Conservation (phyloP, 1,140 invertebrate species). For the Kradibia gibbosae region DNA sequence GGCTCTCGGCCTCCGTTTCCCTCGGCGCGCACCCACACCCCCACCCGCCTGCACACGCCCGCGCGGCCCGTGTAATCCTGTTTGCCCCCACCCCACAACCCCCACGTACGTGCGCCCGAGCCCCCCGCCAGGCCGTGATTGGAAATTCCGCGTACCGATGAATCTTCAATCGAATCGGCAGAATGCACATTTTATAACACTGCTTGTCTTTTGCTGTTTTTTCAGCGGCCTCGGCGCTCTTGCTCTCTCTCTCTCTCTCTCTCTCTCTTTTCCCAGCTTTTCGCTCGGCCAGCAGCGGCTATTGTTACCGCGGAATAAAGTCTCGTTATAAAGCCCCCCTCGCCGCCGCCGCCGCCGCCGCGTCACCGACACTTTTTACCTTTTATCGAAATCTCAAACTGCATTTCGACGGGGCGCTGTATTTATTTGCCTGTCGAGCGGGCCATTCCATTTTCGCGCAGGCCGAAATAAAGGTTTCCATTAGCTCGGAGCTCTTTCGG, state of each 20-base stretch:
- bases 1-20: not conserved
- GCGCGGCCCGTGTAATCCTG: not conserved
- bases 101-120: not conserved
- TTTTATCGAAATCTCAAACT: conserved; percentile 1
- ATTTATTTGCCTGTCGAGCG: not conserved
- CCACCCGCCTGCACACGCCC: too few species aligned
- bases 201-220: conserved; percentile 18
- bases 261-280: not conserved
- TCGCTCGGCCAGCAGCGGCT: not conserved
- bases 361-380: conserved; percentile 9
- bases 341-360: too few species aligned
- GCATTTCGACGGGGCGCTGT: not conserved
- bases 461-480: not conserved
- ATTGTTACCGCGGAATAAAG: conserved; percentile 22
- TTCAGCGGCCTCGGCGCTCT: too few species aligned
- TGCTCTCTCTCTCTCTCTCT: not conserved
- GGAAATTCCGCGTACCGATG: conserved; percentile 33
- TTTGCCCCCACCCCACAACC: not conserved
- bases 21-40: too few species aligned
- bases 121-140: conserved; percentile 4
- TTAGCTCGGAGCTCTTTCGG: not conserved
- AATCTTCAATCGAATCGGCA: conserved; percentile 30
- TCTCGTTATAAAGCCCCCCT: conserved; percentile 21
- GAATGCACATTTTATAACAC: conserved; percentile 28
- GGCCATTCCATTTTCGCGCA: not conserved